Base-by-base conservation (phyloP, 2,888 invertebrate genomes). In the Microctonus hyperodae region DNA sequence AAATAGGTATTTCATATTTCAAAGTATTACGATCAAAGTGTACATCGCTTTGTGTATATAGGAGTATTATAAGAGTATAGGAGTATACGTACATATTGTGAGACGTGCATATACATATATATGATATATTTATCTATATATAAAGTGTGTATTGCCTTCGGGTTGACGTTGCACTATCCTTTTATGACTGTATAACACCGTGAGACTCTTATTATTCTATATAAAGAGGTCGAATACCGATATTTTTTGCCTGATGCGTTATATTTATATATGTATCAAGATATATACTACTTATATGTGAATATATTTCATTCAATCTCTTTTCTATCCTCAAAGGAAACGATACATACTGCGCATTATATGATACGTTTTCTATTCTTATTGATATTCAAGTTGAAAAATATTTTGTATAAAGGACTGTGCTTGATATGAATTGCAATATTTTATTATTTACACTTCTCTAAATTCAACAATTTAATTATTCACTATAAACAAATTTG, bases 171-270 rank as follows among this genome's bases (percentile, higher is more conserved):
- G 50, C 44, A 20, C 25, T 40, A 59, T 58, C 55, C 37, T 53
- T 53, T 65, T 59, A 63, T 37, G 55, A 25, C 56, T 13, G 28
- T 25, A 56, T 44, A 56, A 44, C 28, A 23, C 62, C 31, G 31
- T 48, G 50, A 53, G 53, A 64, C 40, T 64, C 67, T 69, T 70
- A 72, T 72, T 71, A 72, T 69, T 71, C 62, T 48, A 33, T 59
- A 67, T 59, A 64, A 50, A 11, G 51, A 67, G 53, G 50, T 68
- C 60, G 68, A 72, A 72, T 74, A 74, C 71, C 71, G 65, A 62
- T 64, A 69, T 66, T 50, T 69, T 56, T 65, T 67, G 61, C 55
- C 58, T 40, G 55, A 44, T 44, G 31, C 64, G 31, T 59, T 67
- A 64, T 66, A 66, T 64, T 35, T 37, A n/a, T 40, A 28, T 16